These are phyloP conservation scores for Petroica traversi DNA, from an alignment of 2,113 vertebrate genomes.

Conservation along the genomic window DNA sequence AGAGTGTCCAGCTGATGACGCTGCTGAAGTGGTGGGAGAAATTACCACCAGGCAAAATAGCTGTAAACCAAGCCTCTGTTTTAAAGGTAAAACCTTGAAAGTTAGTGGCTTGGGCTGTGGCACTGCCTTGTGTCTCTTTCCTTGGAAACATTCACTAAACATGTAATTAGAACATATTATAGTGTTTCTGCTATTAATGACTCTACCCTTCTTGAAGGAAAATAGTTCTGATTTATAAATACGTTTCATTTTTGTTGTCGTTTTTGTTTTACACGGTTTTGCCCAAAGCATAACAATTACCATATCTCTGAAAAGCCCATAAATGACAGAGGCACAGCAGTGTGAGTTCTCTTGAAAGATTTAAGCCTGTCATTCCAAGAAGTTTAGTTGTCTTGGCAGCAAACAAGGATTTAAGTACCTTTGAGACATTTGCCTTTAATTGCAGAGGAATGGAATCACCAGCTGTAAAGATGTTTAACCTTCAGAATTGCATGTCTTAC, in stretches of 20 bases:
- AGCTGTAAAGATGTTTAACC: not conserved
- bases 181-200: not conserved
- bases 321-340: not conserved
- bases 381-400: not conserved
- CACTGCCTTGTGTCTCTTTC: not conserved
- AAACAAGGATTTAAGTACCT: slow-evolving; percentile 6
- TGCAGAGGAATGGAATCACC: not conserved
- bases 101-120: not conserved
- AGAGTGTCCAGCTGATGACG: not conserved
- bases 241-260: not conserved
- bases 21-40: not conserved
- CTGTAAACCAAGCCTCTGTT: not conserved
- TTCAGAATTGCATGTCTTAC: not conserved
- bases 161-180: not conserved
- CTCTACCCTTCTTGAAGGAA: not conserved
- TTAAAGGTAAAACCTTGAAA: not conserved
- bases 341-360: not conserved
- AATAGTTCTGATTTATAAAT: not conserved
- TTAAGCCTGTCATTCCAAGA: not conserved
- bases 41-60: not conserved
- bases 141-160: not conserved
- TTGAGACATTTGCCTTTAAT: slow-evolving; percentile 23
- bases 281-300: not conserved
- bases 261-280: not conserved
- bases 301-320: not conserved